Base-by-base conservation (phyloP, 2,113 vertebrate genomes). In the Sylvia atricapilla region DNA sequence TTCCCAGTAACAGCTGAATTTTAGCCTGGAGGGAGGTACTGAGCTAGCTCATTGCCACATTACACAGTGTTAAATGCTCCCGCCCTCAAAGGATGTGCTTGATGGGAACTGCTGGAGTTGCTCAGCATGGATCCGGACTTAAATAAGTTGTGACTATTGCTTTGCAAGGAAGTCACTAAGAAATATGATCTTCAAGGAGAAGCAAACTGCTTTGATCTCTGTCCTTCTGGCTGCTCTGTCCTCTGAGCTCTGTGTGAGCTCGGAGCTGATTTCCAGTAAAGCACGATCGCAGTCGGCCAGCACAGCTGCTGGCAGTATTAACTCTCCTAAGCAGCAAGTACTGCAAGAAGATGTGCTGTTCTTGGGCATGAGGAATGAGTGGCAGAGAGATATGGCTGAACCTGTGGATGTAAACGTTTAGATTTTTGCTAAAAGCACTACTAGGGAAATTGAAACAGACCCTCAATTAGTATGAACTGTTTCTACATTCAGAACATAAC, bases 81-180 rank as follows among this genome's bases (percentile, higher is more conserved):
- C 78, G 73, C 59, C 74, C 49, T 19, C 46, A 69, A 83, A 79
- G 79, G 70, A 73, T 90, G 44, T 69, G 72, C 63, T 63, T 67
- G 37, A 58, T 44, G 68, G 59, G 59, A 91, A 35, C 39, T 9
- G 41, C 52, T 82, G 84, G 66, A 93, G 87, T 76, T 50, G 16
- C 94, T 63, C 85, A 95, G 94, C 90, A 66, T 79, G 74, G 85
- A 95, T 94, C 76, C 15, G 0, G 53, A 50, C 55, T 92, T 92
- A 62, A 83, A 15, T 50, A 87, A 68, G 20, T 76, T 66, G 74
- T 77, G 67, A 63, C 67, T 91, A n/a, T 79, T 93, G 78, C 66
- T 73, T 91, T 95, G 87, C 89, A 83, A 93, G 67, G 89, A 93
- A 94, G 69, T 86, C 68, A 22, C 55, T 89, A 56, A 86, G 94